Conservation (phyloP, 2,113 vertebrate species). For the Hydrolagus affinis region DNA sequence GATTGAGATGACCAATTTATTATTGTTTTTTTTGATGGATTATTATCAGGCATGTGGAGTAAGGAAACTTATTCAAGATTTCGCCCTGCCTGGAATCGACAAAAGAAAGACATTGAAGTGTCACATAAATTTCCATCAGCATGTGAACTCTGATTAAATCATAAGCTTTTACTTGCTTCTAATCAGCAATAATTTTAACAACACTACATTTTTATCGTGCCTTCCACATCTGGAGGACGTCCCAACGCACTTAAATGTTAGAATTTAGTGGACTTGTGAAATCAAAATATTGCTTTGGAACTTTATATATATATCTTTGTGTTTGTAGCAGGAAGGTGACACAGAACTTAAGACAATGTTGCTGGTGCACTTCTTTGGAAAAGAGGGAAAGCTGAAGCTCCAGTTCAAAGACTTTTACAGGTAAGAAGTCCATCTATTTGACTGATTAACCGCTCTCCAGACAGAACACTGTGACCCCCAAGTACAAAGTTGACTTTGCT, state of each 20-base stretch:
- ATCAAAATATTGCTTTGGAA: not conserved
- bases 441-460: slow-evolving; percentile 25
- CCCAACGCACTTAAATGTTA: too few relatives aligned
- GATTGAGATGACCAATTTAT: too few relatives aligned
- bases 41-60: too few relatives aligned
- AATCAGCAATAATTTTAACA: too few relatives aligned
- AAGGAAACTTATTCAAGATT: too few relatives aligned
- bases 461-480: slow-evolving; percentile 21
- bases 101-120: too few relatives aligned
- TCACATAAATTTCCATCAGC: not conserved
- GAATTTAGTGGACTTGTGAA: too few relatives aligned
- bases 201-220: not conserved
- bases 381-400: slow-evolving; percentile 73
- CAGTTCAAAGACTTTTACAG: slow-evolving; percentile 77
- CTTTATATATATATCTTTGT: not conserved
- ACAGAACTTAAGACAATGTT: slow-evolving; percentile 63
- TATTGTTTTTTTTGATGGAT: too few relatives aligned
- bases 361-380: slow-evolving; percentile 84
- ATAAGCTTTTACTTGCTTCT: too few relatives aligned
- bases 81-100: too few relatives aligned
- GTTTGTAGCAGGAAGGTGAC: slow-evolving; percentile 3
- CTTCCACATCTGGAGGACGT: too few relatives aligned
- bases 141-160: not conserved
- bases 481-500: slow-evolving; percentile 46
- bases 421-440: slow-evolving; percentile 49